A percentile compares a stretch with the other conserved stretches of the same genome.
These are phyloP conservation scores for Centropristis striata DNA, from an alignment of 2,113 vertebrate genomes.

Conservation along the genomic window DNA sequence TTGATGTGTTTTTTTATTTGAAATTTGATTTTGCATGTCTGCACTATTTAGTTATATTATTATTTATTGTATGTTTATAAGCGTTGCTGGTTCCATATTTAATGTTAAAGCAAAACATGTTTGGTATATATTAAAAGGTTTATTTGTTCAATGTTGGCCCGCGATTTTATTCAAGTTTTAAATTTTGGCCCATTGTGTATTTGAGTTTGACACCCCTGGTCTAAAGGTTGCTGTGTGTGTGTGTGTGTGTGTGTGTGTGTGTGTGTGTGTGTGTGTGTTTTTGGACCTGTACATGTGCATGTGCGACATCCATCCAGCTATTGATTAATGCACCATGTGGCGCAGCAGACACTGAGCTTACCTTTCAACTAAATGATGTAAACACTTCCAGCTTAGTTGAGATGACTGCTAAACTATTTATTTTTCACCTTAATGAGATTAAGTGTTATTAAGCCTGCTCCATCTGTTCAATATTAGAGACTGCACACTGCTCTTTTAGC, in stretches of 20 bases:
- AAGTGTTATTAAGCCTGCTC: constrained; percentile 57
- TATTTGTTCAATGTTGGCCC: no score
- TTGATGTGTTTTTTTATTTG: no score
- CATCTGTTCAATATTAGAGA: constrained; percentile 50
- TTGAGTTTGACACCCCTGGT: no score
- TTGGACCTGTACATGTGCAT: not conserved
- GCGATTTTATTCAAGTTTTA: no score
- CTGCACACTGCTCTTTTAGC: constrained; percentile 13
- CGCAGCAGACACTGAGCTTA: not conserved
- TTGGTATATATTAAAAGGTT: no score
- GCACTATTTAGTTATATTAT: no score
- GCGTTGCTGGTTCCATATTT: no score
- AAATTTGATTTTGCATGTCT: no score
- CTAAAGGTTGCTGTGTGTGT: constrained; percentile 10
- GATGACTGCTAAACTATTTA: constrained; percentile 34
- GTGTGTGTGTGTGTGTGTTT: constrained; percentile 8
- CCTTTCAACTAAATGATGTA: constrained; percentile 46
- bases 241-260: not conserved
- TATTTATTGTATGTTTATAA: no score
- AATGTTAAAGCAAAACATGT: no score
- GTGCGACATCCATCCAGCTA: constrained; percentile 21
- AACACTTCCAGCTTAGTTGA: constrained; percentile 25
- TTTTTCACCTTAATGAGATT: constrained; percentile 55
- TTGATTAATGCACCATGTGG: constrained; percentile 29
- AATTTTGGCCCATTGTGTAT: no score